phyloP scores from a whole-genome alignment of 1,140 invertebrate genomes.

The Cydia pomonella region DNA sequence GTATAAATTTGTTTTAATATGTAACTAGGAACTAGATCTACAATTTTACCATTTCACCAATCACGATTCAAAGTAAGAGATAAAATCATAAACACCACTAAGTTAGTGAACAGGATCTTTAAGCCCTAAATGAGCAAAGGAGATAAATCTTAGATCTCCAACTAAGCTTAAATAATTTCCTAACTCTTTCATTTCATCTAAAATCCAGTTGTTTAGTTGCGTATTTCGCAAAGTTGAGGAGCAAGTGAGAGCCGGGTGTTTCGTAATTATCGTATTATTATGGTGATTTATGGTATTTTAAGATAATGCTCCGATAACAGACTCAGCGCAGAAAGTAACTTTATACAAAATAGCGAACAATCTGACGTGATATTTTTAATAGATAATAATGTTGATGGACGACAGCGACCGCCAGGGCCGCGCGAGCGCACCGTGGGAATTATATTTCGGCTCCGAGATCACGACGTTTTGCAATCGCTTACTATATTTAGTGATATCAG shows the following conservation, averaged over 20 bases:
- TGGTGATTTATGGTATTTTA: slow-evolving; percentile 71
- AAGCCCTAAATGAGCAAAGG: not conserved
- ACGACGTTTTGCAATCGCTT: slow-evolving; percentile 65
- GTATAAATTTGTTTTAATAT: too few relatives aligned
- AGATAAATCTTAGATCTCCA: not conserved
- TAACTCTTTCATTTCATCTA: slow-evolving; percentile 14
- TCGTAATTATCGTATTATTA: slow-evolving; percentile 61
- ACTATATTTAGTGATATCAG: slow-evolving; percentile 55
- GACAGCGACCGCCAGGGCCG: slow-evolving; percentile 59
- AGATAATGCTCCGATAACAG: slow-evolving; percentile 67
- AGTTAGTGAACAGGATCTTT: not conserved
- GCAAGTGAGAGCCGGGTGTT: slow-evolving; percentile 60
- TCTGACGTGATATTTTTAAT: slow-evolving; percentile 79
- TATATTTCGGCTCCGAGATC: slow-evolving; percentile 59
- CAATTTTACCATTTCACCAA: too few relatives aligned
- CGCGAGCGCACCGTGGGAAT: slow-evolving; percentile 71
- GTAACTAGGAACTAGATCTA: too few relatives aligned
- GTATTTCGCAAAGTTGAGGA: slow-evolving; percentile 60
- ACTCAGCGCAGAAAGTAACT: slow-evolving; percentile 62
- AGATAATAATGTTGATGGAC: slow-evolving; percentile 78
- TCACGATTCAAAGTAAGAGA: too few relatives aligned
- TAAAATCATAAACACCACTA: not conserved
- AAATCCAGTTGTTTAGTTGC: slow-evolving; percentile 26
- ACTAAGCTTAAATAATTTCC: not conserved
- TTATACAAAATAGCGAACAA: slow-evolving; percentile 77